phyloP scores from a whole-genome alignment of 1,140 invertebrate genomes.

The Heliconius congener region DNA sequence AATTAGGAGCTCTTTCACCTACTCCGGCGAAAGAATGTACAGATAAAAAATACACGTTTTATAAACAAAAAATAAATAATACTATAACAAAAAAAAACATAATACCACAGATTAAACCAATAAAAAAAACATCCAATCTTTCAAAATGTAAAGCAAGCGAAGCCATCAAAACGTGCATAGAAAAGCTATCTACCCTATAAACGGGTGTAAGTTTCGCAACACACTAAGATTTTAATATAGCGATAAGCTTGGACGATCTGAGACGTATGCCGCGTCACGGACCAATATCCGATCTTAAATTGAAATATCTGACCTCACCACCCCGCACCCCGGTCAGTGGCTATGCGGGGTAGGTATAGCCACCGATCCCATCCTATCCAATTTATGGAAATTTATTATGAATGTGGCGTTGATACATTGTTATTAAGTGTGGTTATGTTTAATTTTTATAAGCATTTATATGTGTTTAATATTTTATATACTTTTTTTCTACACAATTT shows the following conservation, averaged over 20 bases:
- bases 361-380: constrained; percentile 7
- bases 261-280: constrained; percentile 70
- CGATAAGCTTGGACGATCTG: constrained; percentile 59
- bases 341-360: no score
- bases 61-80: not conserved
- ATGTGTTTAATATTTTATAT: no score
- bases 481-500: no score
- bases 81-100: not conserved
- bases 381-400: constrained; percentile 12
- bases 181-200: constrained; percentile 16
- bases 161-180: constrained; percentile 2
- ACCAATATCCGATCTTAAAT: constrained; percentile 69
- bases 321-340: not conserved
- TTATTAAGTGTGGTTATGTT: not conserved
- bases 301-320: constrained; percentile 68
- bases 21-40: no score
- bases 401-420: not conserved
- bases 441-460: no score
- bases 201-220: constrained; percentile 25
- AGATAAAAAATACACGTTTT: no score
- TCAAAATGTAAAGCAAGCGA: not conserved
- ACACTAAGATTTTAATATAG: constrained; percentile 61
- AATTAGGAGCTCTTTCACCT: no score
- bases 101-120: not conserved
- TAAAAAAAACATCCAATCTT: not conserved